These are phyloP conservation scores for Kryptopterus vitreolus DNA, from an alignment of 2,797 vertebrate genomes.

Conservation along the genomic window DNA sequence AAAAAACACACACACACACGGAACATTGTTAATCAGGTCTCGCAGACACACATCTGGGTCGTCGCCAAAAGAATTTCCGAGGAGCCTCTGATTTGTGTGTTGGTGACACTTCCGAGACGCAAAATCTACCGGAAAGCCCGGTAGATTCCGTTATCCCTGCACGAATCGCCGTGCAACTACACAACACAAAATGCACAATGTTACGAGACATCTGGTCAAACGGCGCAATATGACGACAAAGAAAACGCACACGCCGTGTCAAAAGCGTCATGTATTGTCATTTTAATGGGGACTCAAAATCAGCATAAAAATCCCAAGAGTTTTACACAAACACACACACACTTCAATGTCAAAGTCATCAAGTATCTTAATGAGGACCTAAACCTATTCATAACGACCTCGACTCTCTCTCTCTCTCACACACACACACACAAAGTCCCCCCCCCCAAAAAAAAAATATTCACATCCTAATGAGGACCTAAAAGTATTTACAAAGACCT, in stretches of 20 bases:
- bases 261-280: background rate
- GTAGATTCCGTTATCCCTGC: background rate
- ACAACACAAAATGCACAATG: background rate
- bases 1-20: slow-evolving; percentile 18
- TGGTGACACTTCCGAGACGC: slow-evolving; percentile 50
- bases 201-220: background rate
- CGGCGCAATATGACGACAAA: background rate
- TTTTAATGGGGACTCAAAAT: too few relatives aligned
- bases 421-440: background rate
- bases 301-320: background rate
- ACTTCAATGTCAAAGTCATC: too few relatives aligned
- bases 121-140: background rate
- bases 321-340: background rate
- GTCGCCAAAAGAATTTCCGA: slow-evolving; percentile 3
- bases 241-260: background rate
- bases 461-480: background rate
- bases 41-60: background rate
- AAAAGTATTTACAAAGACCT: background rate
- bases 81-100: slow-evolving; percentile 40
- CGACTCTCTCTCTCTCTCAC: background rate
- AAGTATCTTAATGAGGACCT: too few relatives aligned
- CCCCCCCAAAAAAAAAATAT: background rate
- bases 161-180: background rate
- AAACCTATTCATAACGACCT: background rate
- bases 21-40: background rate